phyloP scores from a whole-genome alignment of 2,888 invertebrate genomes.

The Dioctria linearis region DNA sequence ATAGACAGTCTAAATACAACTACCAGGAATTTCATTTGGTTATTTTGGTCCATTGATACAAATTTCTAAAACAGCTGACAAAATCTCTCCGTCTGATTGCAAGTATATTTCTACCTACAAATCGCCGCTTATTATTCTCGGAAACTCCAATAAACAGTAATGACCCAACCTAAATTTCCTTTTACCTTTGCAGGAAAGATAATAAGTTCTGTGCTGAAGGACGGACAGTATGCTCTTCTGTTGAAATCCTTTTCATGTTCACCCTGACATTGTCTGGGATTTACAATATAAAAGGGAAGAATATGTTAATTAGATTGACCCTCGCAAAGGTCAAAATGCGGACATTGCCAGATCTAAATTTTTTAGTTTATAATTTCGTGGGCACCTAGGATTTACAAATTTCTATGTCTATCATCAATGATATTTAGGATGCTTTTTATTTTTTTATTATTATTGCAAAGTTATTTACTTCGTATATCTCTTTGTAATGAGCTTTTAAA shows the following conservation, averaged over 20 bases:
- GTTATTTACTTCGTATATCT: too few species aligned
- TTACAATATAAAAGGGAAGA: constrained; percentile 44
- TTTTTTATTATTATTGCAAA: too few species aligned
- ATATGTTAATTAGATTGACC: constrained; percentile 56
- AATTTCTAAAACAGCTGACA: constrained; percentile 12
- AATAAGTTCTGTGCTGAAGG: background rate
- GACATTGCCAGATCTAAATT: constrained; percentile 18
- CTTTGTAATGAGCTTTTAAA: too few species aligned
- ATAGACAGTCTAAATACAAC: too few species aligned
- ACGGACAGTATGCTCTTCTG: constrained; percentile 24
- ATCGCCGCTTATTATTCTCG: constrained; percentile 11
- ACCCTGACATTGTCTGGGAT: constrained; percentile 7
- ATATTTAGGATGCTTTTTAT: too few species aligned
- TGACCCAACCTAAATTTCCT: constrained; percentile 18
- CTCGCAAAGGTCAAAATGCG: constrained; percentile 25
- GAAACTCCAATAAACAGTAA: constrained; percentile 4
- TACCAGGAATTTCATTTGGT: too few species aligned
- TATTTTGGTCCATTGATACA: too few species aligned
- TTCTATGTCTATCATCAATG: too few species aligned
- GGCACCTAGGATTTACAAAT: too few species aligned
- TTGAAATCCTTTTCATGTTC: constrained; percentile 4
- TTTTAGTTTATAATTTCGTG: too few species aligned
- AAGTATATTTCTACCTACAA: background rate
- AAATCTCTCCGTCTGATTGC: background rate
- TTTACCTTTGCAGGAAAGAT: constrained; percentile 8